These are phyloP conservation scores for Falco berigora DNA, from an alignment of 2,797 vertebrate species.

Conservation along the genomic window DNA sequence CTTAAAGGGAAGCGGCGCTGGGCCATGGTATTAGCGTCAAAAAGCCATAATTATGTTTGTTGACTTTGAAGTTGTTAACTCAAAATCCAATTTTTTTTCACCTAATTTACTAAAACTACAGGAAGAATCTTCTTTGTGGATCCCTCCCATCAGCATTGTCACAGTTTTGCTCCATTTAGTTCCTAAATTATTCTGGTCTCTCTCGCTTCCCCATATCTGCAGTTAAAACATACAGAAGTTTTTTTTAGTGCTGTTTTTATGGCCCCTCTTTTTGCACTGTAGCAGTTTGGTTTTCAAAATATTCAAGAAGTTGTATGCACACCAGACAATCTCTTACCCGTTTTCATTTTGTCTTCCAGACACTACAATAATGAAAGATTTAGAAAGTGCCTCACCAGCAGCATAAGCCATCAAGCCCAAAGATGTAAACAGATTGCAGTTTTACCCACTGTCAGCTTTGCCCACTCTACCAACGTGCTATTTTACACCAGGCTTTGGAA, in stretches of 20 bases:
- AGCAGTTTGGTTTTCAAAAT: constrained; percentile 10
- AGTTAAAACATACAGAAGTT: background rate
- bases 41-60: background rate
- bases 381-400: constrained; percentile 28
- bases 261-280: background rate
- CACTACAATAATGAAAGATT: constrained; percentile 18
- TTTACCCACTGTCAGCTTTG: constrained; percentile 45
- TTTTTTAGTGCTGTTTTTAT: constrained; percentile 15
- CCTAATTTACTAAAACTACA: background rate
- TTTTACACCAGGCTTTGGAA: constrained; percentile 63
- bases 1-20: background rate
- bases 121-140: background rate
- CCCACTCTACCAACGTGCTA: constrained; percentile 5
- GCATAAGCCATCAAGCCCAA: constrained; percentile 3
- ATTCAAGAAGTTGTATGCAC: background rate
- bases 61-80: background rate
- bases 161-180: background rate
- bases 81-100: background rate
- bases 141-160: background rate
- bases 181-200: background rate
- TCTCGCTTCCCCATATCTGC: background rate
- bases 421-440: constrained; percentile 59
- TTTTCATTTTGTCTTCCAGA: constrained; percentile 28
- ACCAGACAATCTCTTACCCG: background rate
- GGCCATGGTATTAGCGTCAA: background rate